These are phyloP conservation scores for Propithecus coquereli DNA, from an alignment of 2,113 vertebrate genomes.

Conservation along the genomic window DNA sequence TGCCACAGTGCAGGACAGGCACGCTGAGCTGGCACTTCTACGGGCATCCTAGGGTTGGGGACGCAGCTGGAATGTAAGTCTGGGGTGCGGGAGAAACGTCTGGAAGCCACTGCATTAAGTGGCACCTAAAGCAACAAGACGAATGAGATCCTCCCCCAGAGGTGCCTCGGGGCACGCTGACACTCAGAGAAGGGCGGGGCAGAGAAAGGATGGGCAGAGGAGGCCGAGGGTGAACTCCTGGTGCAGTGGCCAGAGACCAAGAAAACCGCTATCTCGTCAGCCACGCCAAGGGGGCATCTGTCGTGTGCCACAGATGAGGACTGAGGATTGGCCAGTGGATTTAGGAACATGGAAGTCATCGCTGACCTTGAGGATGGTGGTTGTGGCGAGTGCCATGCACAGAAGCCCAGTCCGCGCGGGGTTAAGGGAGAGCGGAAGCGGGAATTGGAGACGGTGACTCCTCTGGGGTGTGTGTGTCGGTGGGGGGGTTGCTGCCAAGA, in stretches of 20 bases:
- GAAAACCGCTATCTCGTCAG: not conserved
- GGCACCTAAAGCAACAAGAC: not conserved
- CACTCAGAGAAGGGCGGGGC: not conserved
- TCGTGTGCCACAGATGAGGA: too few species aligned
- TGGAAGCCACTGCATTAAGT: not conserved
- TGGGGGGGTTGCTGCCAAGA: not conserved
- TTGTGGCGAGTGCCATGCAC: not conserved
- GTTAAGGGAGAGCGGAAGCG: not conserved
- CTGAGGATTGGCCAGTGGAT: not conserved
- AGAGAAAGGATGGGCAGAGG: not conserved
- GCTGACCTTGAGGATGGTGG: not conserved
- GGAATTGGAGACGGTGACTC: not conserved
- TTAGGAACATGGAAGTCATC: not conserved
- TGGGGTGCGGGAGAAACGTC: not conserved
- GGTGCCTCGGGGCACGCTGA: fast-evolving
- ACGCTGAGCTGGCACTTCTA: not conserved
- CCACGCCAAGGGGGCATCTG: not conserved
- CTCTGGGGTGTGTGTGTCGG: not conserved
- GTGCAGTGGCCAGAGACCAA: not conserved
- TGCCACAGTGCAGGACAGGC: not conserved
- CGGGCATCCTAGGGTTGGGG: not conserved
- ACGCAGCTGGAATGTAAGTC: not conserved
- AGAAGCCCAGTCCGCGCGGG: not conserved
- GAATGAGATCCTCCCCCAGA: not conserved
- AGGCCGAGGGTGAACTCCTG: not conserved